Base-by-base conservation (phyloP, 1,140 invertebrate genomes). In the Drosophila guanche region DNA sequence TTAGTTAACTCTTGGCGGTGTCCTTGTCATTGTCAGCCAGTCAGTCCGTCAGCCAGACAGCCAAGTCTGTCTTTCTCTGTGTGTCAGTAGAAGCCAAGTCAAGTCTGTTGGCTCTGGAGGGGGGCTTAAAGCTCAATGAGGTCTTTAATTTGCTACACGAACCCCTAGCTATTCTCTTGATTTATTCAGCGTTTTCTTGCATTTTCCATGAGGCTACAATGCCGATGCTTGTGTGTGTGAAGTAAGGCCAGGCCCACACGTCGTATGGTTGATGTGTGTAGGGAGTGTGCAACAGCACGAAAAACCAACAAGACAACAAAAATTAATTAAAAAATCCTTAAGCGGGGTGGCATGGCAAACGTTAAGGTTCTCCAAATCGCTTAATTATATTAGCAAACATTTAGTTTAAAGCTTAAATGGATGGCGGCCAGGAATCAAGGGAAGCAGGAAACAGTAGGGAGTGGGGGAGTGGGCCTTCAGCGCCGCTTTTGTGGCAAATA, bases 1-100 rank as follows among this genome's bases (percentile, higher is more conserved):
- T 86, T 88, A 86, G 83, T 88, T 86, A 77, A 86, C 81, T 86
- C 77, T 80, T 85, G 80, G 66, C 74, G 55, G 62, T 80, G 76
- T 76, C 53, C 59, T 74, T 77, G 81, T 74, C 81, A 80, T 58
- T 66, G 70, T 68, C 77, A 78, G 58, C 25, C 42, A 57, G 43
- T 20, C 48, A 42, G 29, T 46, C 33, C 43, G 29, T 63, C 57
- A 41, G 40, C 23, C 43, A 59, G 16, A 16, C 45, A 52, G 48
- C 40, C 42, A 55, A 45, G 27, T 37, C 33, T 37, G 33, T 37
- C 33, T 37, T 10, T 37, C 1, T 10, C 33, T 37, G 33, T 51
- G 14, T 25, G 43, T 10, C 23, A 48, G 41, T 58, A 20, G 8
- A 23, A 23, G 43, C 12, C 50, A 42, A 46, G 45, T 47, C 42